A percentile compares a stretch with the other conserved stretches of the same genome.
phyloP scores from a whole-genome alignment of 2,113 vertebrate species.

The Esox niger region DNA sequence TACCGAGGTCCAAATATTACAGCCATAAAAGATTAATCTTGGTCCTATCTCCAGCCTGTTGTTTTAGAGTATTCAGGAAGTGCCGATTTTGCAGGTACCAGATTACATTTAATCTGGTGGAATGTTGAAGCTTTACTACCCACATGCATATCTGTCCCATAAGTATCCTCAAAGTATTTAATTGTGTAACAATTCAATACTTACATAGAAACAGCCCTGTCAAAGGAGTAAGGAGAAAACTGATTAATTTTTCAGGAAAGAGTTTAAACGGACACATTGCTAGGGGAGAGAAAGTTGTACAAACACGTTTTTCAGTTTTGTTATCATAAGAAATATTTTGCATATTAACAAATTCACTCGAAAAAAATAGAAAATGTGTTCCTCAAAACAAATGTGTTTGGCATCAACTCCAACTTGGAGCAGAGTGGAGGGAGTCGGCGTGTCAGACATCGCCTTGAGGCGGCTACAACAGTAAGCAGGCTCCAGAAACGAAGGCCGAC shows the following conservation, averaged over 20 bases:
- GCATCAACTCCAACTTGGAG: not conserved
- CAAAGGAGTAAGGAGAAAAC: conserved; percentile 25
- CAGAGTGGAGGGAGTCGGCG: conserved; percentile 20
- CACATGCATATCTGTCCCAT: too few relatives aligned
- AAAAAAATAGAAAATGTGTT: not conserved
- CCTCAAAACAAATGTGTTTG: conserved; percentile 33
- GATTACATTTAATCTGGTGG: too few relatives aligned
- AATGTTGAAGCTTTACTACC: too few relatives aligned
- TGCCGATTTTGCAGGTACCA: too few relatives aligned
- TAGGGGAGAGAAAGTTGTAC: conserved; percentile 31
- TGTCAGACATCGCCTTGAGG: conserved; percentile 54
- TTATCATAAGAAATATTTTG: conserved; percentile 35
- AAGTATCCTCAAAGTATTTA: too few relatives aligned
- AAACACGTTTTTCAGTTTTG: conserved; percentile 43
- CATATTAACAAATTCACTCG: conserved; percentile 28
- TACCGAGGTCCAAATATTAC: conserved; percentile 36
- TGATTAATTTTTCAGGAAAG: conserved; percentile 46
- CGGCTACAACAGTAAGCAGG: conserved; percentile 33
- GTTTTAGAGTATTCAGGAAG: too few relatives aligned
- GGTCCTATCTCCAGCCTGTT: conserved; percentile 25
- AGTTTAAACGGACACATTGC: conserved; percentile 50
- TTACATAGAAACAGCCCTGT: conserved; percentile 46
- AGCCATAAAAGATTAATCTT: conserved; percentile 40
- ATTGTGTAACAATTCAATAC: too few relatives aligned
- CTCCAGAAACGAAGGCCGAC: conserved; percentile 46